Base-by-base conservation (phyloP, 2,797 vertebrate species). In the Cyclopterus lumpus region DNA sequence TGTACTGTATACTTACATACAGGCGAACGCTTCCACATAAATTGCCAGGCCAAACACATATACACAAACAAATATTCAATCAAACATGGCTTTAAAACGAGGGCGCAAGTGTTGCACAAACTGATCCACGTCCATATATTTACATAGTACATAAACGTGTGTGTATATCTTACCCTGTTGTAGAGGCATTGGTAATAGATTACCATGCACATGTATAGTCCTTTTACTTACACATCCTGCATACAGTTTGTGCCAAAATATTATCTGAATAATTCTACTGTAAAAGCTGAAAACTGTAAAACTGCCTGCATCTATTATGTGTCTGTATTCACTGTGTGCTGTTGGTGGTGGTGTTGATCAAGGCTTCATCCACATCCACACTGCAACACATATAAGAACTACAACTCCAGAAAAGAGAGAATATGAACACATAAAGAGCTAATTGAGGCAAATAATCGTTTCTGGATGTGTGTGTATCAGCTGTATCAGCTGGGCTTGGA, bases 401-500 rank as follows among this genome's bases (percentile, higher is more conserved):
- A 77, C 91, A 81, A 62, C 86, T 74, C 91, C 86, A 66, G 82
- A 90, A n/a, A 65, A 92, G 77, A 71, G 82, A 85, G 46, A 67
- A 90, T 70, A 7, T 57, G 8, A 15, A 40, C 10, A 44, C 46
- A 36, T 26, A 28, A 36, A 63, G 30, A 8, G 57, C 22, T 20
- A 91, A 86, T 82, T 92, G 90, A 59, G 57, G 57, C 30, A 58
- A 34, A 34, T n/a, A 6, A 20, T 59, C 1, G 20, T 20, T 59
- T 63, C 34, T 54, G 42, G 68, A 60, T 77, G 46, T 74, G 75
- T 67, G 42, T 60, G n/a, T 86, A 90, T 92, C 89, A 90, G 73
- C 83, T 92, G 82, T 75, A 91, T 88, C 78, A 90, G 72, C 79
- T 92, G 81, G 79, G 88, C 84, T 84, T 89, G 89, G 55, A 93